These are phyloP conservation scores for Harpegnathos saltator DNA, from an alignment of 1,140 invertebrate genomes.

Conservation along the genomic window DNA sequence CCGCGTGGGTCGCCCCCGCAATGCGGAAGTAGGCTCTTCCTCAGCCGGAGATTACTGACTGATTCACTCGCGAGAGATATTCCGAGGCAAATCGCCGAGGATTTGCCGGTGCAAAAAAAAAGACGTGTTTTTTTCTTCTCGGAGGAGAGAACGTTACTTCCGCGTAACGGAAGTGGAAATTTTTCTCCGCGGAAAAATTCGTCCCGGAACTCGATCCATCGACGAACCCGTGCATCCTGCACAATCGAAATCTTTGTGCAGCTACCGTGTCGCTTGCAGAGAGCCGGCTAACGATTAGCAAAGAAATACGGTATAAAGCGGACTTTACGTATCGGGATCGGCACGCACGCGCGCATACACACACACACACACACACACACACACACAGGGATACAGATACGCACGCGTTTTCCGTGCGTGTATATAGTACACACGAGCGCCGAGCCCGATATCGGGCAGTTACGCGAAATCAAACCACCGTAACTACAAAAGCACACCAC, in stretches of 20 bases:
- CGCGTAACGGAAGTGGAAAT: no score
- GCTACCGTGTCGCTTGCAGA: constrained; percentile 4
- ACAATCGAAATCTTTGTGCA: not conserved
- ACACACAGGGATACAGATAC: not conserved
- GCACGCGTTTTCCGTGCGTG: not conserved
- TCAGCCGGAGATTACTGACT: not conserved
- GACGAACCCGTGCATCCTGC: no score
- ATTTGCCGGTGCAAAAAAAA: no score
- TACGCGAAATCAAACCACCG: constrained; percentile 82
- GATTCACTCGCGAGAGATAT: not conserved
- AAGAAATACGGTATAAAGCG: not conserved
- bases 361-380: no score
- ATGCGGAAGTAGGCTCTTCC: constrained; percentile 52
- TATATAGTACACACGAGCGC: constrained; percentile 55
- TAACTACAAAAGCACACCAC: constrained; percentile 77
- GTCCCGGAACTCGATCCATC: no score
- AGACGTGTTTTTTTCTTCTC: no score
- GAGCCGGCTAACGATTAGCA: constrained; percentile 1
- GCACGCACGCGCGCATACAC: no score
- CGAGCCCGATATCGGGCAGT: constrained; percentile 75
- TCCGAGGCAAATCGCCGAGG: no score
- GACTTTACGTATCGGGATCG: not conserved
- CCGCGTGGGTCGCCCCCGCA: not conserved
- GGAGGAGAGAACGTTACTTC: no score
- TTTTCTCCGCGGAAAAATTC: no score